A percentile compares a stretch with the other conserved stretches of the same genome.
Evolutionary conservation across 1,140 invertebrate species (phyloP).

Genomic region (Danaus plexippus): DNA sequence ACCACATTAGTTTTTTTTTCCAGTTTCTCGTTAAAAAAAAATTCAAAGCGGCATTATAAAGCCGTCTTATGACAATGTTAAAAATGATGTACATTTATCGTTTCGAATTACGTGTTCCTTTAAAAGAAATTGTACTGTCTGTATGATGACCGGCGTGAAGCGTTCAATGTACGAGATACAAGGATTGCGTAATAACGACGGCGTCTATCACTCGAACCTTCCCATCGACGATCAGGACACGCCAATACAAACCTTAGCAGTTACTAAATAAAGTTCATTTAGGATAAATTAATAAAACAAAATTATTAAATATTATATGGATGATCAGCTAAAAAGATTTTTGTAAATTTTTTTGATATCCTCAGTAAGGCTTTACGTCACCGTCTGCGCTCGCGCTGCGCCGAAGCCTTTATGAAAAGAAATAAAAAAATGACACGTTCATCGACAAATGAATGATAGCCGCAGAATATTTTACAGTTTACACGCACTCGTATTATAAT

Average conservation of each 20-base stretch:
- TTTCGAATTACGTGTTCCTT: no score
- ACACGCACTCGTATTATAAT: neutral
- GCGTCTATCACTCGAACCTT: neutral
- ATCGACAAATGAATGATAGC: conserved; percentile 23
- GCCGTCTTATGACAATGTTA: no score
- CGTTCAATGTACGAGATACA: neutral
- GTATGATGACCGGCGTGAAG: neutral
- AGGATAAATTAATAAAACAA: conserved; percentile 6
- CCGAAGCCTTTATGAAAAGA: conserved; percentile 32
- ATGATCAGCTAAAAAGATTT: conserved; percentile 39
- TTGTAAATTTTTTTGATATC: conserved; percentile 32
- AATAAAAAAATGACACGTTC: conserved; percentile 21
- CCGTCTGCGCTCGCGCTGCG: conserved; percentile 45
- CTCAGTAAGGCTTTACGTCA: conserved; percentile 41
- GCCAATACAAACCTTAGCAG: conserved; percentile 1
- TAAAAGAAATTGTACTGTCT: neutral
- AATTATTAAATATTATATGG: conserved; percentile 13
- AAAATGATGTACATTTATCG: no score
- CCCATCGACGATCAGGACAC: neutral
- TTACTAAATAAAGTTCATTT: neutral
- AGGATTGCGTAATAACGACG: no score
- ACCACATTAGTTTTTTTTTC: no score
- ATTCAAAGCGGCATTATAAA: no score
- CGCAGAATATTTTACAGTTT: conserved; percentile 7
- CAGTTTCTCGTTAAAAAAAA: no score